A percentile compares a stretch with the other conserved stretches of the same genome.
Conservation (phyloP, 2,797 vertebrate genomes). For the Brachyrhaphis roseni region DNA sequence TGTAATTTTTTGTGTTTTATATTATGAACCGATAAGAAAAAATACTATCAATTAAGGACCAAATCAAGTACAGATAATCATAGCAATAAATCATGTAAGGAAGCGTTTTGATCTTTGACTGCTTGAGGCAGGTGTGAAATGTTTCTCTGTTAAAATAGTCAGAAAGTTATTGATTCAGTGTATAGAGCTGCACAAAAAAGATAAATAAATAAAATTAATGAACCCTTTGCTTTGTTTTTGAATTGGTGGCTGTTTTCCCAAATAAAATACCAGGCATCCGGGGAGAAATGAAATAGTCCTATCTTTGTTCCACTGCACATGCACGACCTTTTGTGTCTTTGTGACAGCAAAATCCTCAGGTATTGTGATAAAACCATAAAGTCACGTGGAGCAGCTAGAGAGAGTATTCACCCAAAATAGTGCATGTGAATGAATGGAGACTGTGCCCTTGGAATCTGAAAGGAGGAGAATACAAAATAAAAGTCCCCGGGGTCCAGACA, state of each 20-base stretch:
- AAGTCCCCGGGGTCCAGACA: neutral
- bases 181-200: neutral
- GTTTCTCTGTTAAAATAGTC: constrained; percentile 15
- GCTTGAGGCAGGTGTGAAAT: neutral
- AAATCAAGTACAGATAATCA: constrained; percentile 3
- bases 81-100: constrained; percentile 19
- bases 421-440: constrained; percentile 22
- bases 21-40: neutral
- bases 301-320: neutral
- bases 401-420: constrained; percentile 14
- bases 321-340: constrained; percentile 4
- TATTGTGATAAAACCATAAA: constrained; percentile 11
- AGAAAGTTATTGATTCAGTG: constrained; percentile 7
- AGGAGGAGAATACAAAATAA: constrained; percentile 12
- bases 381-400: constrained; percentile 4
- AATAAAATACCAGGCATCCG: constrained; percentile 9
- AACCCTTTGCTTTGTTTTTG: neutral
- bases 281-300: neutral
- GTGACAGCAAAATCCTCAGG: constrained; percentile 14
- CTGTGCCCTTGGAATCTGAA: constrained; percentile 29
- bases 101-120: neutral
- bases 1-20: neutral
- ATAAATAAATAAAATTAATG: neutral
- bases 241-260: constrained; percentile 2
- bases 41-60: constrained; percentile 8